phyloP scores from a whole-genome alignment of 2,888 invertebrate species.

The Chloroclystis v-ata region DNA sequence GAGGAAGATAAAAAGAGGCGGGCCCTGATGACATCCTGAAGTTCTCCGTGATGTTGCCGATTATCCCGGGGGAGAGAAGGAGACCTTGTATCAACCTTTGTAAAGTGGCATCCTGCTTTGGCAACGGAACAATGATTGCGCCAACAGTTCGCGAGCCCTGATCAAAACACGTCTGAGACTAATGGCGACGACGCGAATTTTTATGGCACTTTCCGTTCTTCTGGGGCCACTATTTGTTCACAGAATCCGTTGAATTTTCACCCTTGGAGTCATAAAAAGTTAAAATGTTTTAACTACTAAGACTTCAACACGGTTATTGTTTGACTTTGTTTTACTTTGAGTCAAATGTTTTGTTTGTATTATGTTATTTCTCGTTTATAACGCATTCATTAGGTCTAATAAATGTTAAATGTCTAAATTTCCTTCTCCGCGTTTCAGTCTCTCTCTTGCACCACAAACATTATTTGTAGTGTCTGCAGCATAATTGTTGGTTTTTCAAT shows the following conservation, averaged over 20 bases:
- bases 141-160: conserved; percentile 46
- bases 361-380: no score
- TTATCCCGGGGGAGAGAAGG: conserved; percentile 30
- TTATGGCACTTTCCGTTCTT: conserved; percentile 64
- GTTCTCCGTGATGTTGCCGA: conserved; percentile 40
- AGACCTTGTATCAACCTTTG: conserved; percentile 30
- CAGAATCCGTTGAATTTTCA: conserved; percentile 60
- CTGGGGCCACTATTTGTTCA: conserved; percentile 61
- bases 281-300: conserved; percentile 48
- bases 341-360: no score
- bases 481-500: no score
- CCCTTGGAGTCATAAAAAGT: conserved; percentile 58
- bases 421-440: no score
- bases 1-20: conserved; percentile 52
- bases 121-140: conserved; percentile 38
- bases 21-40: conserved; percentile 33
- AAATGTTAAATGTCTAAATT: no score
- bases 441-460: no score
- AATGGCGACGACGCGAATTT: conserved; percentile 69
- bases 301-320: conserved; percentile 40
- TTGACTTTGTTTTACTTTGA: conserved; percentile 30
- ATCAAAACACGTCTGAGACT: conserved; percentile 74
- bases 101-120: conserved; percentile 32
- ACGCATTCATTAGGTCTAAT: no score
- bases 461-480: no score